These are phyloP conservation scores for Leucoraja ocellata DNA, from an alignment of 2,797 vertebrate genomes.

Conservation along the genomic window DNA sequence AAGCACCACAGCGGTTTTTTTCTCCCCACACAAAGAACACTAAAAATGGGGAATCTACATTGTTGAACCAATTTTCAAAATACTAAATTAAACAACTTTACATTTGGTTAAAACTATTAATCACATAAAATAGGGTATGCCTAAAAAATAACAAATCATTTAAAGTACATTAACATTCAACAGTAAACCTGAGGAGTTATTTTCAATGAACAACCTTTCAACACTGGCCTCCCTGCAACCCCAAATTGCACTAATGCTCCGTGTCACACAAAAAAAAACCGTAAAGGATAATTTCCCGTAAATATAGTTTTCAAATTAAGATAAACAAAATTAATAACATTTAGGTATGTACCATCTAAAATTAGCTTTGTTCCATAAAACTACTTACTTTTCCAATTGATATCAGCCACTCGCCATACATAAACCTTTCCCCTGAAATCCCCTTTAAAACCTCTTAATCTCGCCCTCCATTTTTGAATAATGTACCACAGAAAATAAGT, in stretches of 20 bases:
- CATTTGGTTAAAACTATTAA: not conserved
- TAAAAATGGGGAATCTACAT: not conserved
- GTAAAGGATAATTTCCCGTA: not conserved
- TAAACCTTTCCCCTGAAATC: no score
- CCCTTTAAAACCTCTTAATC: no score
- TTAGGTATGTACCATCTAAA: no score
- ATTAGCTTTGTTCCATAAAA: no score
- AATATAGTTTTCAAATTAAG: no score
- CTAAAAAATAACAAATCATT: not conserved
- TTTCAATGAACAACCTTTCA: not conserved
- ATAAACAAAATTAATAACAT: no score
- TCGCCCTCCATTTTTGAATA: no score
- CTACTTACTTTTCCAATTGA: no score
- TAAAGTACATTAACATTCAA: not conserved
- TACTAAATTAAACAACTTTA: not conserved
- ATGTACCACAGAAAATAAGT: no score
- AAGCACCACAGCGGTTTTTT: not conserved
- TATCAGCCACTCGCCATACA: no score
- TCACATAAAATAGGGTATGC: not conserved
- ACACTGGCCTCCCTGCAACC: not conserved
- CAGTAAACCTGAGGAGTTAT: not conserved
- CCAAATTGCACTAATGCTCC: not conserved
- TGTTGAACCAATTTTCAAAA: slow-evolving; percentile 1
- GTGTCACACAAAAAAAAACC: not conserved
- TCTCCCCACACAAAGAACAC: not conserved